Base-by-base conservation (phyloP, 2,113 vertebrate genomes). In the Elephas maximus region DNA sequence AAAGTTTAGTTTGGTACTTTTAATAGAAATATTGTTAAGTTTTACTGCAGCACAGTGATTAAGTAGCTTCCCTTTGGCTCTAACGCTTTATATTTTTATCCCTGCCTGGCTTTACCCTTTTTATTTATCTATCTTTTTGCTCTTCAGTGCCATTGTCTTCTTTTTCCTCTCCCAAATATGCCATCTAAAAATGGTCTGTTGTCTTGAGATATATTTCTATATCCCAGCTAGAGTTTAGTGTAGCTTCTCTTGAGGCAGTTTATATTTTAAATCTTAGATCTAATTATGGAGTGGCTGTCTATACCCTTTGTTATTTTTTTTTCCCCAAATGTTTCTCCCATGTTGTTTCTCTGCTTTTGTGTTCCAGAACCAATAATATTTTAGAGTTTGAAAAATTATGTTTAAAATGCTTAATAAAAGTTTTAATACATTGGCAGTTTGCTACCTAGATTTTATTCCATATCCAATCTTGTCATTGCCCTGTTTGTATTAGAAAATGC, bases 381-480 rank as follows among this genome's bases (percentile, higher is more conserved):
- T 90, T 85, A 65, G n/a, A 91, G 30, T 96, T 90, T 84, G 51
- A 94, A 63, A 87, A 76, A 60, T 77, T 81, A 7, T 81, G 44
- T 79, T 91, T 91, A 95, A 97, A 93, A 93, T 95, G 48, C 12
- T 95, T 85, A n/a, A 33, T 88, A 51, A 48, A 10, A 44, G 5
- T 88, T 90, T 82, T 84, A 94, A 60, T 18, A 6, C 28, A 4
- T 45, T 62, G 24, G 45, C 6, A 53, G 28, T 60, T 67, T 91
- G 86, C 67, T 78, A 45, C 73, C 10, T 90, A 87, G 73, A n/a
- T 21, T 73, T 94, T 53, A 41, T 71, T 94, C n/a, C 44, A 20
- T 83, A 48, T 7, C 14, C 21, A 33, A 18, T 30, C 45, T 82
- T 86, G 30, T 18, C 5, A 23, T 15, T 51, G 48, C 11, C 28